phyloP scores from a whole-genome alignment of 2,113 vertebrate species.

The Eubucco bourcierii region DNA sequence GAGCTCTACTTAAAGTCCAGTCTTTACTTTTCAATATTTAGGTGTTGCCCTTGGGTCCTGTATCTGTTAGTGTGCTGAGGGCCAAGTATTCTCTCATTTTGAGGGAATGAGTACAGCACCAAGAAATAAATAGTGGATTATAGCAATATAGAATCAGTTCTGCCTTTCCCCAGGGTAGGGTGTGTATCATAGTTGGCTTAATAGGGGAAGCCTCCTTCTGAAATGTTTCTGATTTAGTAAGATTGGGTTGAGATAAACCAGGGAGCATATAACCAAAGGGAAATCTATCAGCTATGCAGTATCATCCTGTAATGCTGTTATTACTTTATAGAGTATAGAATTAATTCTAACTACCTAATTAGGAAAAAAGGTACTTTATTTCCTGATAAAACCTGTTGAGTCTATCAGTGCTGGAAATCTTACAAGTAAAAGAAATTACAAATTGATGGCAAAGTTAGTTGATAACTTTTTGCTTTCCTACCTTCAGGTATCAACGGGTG shows the following conservation, averaged over 20 bases:
- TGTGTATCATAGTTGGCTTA: not conserved
- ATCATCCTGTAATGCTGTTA: not conserved
- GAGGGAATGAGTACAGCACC: fast-evolving
- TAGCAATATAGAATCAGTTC: not conserved
- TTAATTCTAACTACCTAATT: not conserved
- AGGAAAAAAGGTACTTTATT: not conserved
- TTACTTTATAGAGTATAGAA: not conserved
- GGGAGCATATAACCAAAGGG: not conserved
- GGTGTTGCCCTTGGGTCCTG: not conserved
- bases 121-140: not conserved
- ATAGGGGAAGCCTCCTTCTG: not conserved
- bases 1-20: not conserved
- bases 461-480: not conserved
- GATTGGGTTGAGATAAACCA: not conserved
- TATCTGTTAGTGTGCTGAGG: not conserved
- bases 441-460: not conserved
- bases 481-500: slow-evolving; percentile 89
- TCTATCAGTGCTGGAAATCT: not conserved
- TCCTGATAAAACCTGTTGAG: not conserved
- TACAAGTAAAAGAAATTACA: fast-evolving
- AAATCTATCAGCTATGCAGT: not conserved
- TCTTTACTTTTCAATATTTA: not conserved
- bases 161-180: not conserved
- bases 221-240: not conserved
- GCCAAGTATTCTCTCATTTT: fast-evolving